A percentile compares a stretch with the other conserved stretches of the same genome.
phyloP scores from a whole-genome alignment of 2,113 vertebrate genomes.

The Poecile atricapillus region DNA sequence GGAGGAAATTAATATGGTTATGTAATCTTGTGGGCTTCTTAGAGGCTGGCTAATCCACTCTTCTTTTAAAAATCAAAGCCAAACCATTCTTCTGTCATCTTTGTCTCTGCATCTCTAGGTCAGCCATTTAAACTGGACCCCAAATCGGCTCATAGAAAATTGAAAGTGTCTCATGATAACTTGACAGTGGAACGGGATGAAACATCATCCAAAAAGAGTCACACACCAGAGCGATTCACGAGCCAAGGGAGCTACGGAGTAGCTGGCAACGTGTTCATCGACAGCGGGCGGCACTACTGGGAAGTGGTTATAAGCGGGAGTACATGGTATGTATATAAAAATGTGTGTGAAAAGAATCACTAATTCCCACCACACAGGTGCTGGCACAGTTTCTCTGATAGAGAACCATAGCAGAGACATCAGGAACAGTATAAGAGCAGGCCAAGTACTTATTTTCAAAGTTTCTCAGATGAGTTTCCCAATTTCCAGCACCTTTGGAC shows the following conservation, averaged over 20 bases:
- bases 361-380: neutral
- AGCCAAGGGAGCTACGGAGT: constrained; percentile 94
- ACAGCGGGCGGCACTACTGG: constrained; percentile 98
- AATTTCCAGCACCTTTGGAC: neutral
- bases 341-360: neutral
- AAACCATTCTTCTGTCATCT: neutral
- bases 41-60: neutral
- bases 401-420: neutral
- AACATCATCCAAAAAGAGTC: constrained; percentile 93
- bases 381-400: neutral
- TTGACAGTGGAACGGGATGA: constrained; percentile 96
- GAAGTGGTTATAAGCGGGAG: constrained; percentile 96
- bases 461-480: neutral
- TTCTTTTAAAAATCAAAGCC: neutral
- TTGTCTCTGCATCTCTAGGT: constrained; percentile 72
- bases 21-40: neutral
- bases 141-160: constrained; percentile 93
- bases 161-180: constrained; percentile 95
- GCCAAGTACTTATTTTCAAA: neutral
- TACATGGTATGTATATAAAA: constrained; percentile 82
- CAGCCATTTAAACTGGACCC: constrained; percentile 97
- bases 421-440: neutral
- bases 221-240: constrained; percentile 92
- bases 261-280: constrained; percentile 94
- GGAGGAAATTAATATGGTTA: neutral